Percentiles rank a stretch among this genome's conserved stretches.
phyloP scores from a whole-genome alignment of 2,888 invertebrate genomes.

The Eilema depressum region DNA sequence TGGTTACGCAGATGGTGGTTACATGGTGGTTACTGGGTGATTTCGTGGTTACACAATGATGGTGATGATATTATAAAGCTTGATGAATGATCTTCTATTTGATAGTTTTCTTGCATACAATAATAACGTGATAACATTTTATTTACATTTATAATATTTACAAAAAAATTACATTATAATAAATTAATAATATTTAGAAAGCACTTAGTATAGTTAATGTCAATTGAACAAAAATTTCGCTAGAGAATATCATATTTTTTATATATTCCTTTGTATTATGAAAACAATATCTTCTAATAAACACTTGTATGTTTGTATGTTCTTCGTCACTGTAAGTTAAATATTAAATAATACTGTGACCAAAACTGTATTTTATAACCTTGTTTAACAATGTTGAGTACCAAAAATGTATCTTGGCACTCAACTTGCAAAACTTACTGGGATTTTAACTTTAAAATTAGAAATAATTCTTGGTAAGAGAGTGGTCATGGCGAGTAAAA shows the following conservation, averaged over 20 bases:
- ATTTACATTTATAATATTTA: slow-evolving; percentile 5
- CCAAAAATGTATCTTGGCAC: neutral
- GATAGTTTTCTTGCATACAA: neutral
- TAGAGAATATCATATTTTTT: slow-evolving; percentile 53
- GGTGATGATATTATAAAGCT: slow-evolving; percentile 1
- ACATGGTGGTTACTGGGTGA: slow-evolving; percentile 30
- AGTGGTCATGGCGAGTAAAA: neutral
- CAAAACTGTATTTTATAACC: neutral
- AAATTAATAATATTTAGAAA: slow-evolving; percentile 25
- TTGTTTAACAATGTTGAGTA: neutral
- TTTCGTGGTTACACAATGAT: slow-evolving; percentile 7
- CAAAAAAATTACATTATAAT: slow-evolving; percentile 6
- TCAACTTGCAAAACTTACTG: neutral
- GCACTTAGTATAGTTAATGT: slow-evolving; percentile 59
- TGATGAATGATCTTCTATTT: slow-evolving; percentile 8
- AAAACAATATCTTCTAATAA: slow-evolving; percentile 56
- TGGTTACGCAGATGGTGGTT: slow-evolving; percentile 33
- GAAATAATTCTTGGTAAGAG: neutral
- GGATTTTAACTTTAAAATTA: neutral
- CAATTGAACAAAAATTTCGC: slow-evolving; percentile 58
- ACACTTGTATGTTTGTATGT: slow-evolving; percentile 38
- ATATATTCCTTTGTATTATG: slow-evolving; percentile 42
- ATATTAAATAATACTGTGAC: slow-evolving; percentile 34
- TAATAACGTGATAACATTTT: slow-evolving; percentile 2
- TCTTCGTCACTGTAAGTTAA: slow-evolving; percentile 58